Conservation (phyloP, 2,797 vertebrate genomes). For the Sebastes matsubarae region DNA sequence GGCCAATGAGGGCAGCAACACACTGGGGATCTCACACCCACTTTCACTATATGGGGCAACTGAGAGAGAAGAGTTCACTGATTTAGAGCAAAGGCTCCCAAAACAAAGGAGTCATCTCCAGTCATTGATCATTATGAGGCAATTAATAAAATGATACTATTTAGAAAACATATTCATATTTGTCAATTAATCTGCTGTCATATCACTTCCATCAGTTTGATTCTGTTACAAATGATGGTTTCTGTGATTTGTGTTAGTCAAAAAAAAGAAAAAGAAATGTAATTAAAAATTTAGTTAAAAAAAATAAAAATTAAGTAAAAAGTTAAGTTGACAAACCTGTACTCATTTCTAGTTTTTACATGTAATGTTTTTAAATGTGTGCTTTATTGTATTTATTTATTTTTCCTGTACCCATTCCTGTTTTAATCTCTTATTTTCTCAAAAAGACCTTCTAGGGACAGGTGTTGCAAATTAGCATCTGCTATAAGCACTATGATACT, state of each 20-base stretch:
- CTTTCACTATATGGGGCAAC: slow-evolving; percentile 38
- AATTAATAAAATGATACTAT: neutral
- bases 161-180: neutral
- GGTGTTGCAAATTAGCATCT: no score
- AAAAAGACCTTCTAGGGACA: no score
- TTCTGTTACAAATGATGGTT: neutral
- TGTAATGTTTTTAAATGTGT: no score
- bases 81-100: neutral
- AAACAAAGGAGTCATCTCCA: neutral
- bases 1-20: slow-evolving; percentile 72
- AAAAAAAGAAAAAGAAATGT: neutral
- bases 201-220: neutral
- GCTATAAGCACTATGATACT: no score
- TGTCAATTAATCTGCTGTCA: neutral
- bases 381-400: no score
- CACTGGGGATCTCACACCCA: slow-evolving; percentile 58
- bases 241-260: neutral
- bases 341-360: no score
- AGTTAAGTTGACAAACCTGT: no score
- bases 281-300: neutral
- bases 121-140: neutral
- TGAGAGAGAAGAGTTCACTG: neutral
- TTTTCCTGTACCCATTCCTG: no score
- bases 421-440: no score
- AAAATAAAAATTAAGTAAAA: no score